Evolutionary conservation across 2,113 vertebrate species (phyloP).

Genomic region (Pagrus major): DNA sequence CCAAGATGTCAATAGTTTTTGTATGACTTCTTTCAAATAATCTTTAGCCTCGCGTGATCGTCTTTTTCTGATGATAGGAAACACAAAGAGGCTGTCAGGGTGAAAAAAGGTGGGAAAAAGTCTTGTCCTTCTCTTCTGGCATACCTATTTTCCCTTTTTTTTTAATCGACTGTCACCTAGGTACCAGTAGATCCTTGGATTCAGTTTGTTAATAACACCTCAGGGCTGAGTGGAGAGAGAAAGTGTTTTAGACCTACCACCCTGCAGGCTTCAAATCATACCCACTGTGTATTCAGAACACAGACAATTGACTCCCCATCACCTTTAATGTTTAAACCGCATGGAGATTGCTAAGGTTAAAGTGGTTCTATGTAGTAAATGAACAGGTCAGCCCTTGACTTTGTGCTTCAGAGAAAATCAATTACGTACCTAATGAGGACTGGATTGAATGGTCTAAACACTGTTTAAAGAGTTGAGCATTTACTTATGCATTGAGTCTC

Average conservation of each 20-base stretch:
- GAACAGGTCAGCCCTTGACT: slow-evolving; percentile 47
- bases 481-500: slow-evolving; percentile 22
- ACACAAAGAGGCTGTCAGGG: not conserved
- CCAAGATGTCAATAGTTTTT: not conserved
- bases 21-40: not conserved
- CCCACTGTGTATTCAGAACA: not conserved
- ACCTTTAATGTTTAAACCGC: slow-evolving; percentile 4
- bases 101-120: not conserved
- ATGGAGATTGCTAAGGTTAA: slow-evolving; percentile 21
- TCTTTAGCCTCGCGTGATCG: not conserved
- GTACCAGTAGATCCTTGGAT: not conserved
- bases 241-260: not conserved
- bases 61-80: not conserved
- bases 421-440: slow-evolving; percentile 43
- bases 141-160: not conserved
- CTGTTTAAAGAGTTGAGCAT: slow-evolving; percentile 9
- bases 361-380: slow-evolving; percentile 29
- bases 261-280: not conserved
- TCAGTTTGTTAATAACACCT: not conserved
- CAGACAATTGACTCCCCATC: not conserved
- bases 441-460: slow-evolving; percentile 25
- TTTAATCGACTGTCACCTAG: slow-evolving; percentile 23
- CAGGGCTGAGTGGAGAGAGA: not conserved
- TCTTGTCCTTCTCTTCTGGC: not conserved
- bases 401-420: slow-evolving; percentile 56